phyloP scores from a whole-genome alignment of 2,113 vertebrate species.

The Cyphomyrus discorhynchus region DNA sequence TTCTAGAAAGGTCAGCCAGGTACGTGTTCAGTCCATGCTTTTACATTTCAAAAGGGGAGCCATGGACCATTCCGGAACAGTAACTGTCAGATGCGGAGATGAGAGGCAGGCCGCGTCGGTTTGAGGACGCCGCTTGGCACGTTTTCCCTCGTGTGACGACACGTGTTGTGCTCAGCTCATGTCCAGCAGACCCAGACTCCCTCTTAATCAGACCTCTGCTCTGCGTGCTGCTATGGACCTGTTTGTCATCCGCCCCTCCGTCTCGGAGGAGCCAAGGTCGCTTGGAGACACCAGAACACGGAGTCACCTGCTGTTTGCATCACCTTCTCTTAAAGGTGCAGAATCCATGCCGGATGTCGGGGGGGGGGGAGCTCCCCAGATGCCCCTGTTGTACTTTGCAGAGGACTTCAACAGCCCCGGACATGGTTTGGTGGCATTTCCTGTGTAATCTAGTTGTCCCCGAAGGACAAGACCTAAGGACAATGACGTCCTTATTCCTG shows the following conservation, averaged over 20 bases:
- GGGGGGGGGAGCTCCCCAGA: background rate
- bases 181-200: background rate
- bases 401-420: background rate
- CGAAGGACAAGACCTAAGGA: background rate
- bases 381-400: background rate
- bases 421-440: background rate
- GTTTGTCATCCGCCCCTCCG: background rate
- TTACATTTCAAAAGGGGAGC: background rate
- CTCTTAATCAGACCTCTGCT: background rate
- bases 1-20: background rate
- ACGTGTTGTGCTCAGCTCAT: background rate
- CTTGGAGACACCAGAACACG: background rate
- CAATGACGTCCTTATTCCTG: background rate
- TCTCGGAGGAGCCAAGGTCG: constrained; percentile 6
- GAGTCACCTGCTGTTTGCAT: constrained; percentile 6
- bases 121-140: background rate
- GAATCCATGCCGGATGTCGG: background rate
- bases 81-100: background rate
- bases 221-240: background rate
- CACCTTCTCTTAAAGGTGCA: background rate
- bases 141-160: background rate
- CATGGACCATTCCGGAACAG: background rate
- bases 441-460: background rate
- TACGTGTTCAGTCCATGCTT: background rate
- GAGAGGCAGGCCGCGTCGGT: background rate